Evolutionary conservation across 2,888 invertebrate species (phyloP).

Genomic region (Toxonevra muliebris): DNA sequence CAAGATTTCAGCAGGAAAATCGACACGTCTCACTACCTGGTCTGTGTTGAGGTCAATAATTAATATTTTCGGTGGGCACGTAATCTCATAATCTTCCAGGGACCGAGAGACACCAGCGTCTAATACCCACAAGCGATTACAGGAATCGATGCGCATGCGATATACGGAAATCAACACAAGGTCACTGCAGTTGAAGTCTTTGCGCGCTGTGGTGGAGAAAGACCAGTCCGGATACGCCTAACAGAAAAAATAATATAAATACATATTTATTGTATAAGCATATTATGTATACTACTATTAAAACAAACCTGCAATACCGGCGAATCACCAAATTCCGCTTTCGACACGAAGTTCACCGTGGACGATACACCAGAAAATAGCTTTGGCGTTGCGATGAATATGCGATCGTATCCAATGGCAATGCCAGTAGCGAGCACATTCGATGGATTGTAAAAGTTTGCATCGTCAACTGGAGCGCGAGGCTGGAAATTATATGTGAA

Average conservation of each 20-base stretch:
- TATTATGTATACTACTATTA: too few species aligned
- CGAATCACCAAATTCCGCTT: slow-evolving; percentile 73
- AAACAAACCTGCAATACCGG: slow-evolving; percentile 72
- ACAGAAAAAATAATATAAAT: slow-evolving; percentile 26
- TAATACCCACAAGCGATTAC: slow-evolving; percentile 83
- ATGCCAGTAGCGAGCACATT: slow-evolving; percentile 82
- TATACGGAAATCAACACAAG: slow-evolving; percentile 82
- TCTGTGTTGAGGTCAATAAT: slow-evolving; percentile 82
- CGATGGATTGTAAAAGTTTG: slow-evolving; percentile 69
- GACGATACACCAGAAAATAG: slow-evolving; percentile 80
- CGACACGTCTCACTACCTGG: slow-evolving; percentile 68
- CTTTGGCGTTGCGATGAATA: slow-evolving; percentile 81
- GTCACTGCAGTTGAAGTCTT: slow-evolving; percentile 78
- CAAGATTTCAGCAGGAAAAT: slow-evolving; percentile 78
- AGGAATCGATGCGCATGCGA: slow-evolving; percentile 78
- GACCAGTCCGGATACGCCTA: slow-evolving; percentile 81
- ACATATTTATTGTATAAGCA: too few species aligned
- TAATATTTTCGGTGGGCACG: slow-evolving; percentile 83
- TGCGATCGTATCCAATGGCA: slow-evolving; percentile 75
- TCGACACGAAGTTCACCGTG: slow-evolving; percentile 75
- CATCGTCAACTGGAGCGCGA: slow-evolving; percentile 68
- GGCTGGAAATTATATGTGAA: slow-evolving; percentile 75
- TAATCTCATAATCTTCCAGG: slow-evolving; percentile 71
- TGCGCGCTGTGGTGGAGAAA: slow-evolving; percentile 76
- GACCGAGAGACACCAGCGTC: slow-evolving; percentile 74